These are phyloP conservation scores for Eurytoma adleriae DNA, from an alignment of 2,888 invertebrate species.

Conservation along the genomic window DNA sequence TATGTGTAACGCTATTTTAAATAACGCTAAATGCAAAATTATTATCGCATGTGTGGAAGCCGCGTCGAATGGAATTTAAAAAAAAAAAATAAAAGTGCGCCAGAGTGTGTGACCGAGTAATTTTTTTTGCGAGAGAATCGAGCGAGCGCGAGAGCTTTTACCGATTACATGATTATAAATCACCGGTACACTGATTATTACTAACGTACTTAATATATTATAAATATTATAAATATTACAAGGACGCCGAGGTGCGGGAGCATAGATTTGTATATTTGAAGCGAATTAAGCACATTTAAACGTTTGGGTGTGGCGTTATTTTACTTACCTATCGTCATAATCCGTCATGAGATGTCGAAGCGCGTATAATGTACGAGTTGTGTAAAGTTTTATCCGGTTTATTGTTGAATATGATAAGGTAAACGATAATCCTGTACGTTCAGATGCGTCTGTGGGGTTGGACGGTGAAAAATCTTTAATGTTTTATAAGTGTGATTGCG, in stretches of 20 bases:
- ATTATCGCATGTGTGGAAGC: slow-evolving; percentile 46
- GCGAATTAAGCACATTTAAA: slow-evolving; percentile 66
- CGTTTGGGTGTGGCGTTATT: slow-evolving; percentile 69
- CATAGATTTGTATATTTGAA: slow-evolving; percentile 73
- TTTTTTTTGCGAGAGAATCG: slow-evolving; percentile 8
- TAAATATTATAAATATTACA: slow-evolving; percentile 58
- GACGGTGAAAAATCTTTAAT: slow-evolving; percentile 52
- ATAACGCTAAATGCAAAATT: slow-evolving; percentile 72
- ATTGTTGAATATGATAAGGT: slow-evolving; percentile 59
- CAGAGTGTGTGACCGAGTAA: background rate
- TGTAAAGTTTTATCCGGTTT: slow-evolving; percentile 66
- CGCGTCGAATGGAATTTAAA: background rate
- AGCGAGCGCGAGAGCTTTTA: slow-evolving; percentile 31
- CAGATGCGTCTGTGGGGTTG: slow-evolving; percentile 45
- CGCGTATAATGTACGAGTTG: slow-evolving; percentile 52
- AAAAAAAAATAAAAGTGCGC: slow-evolving; percentile 22
- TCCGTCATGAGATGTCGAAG: slow-evolving; percentile 39
- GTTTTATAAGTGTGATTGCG: slow-evolving; percentile 57
- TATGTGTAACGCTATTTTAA: slow-evolving; percentile 71
- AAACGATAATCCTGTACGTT: slow-evolving; percentile 62
- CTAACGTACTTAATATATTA: slow-evolving; percentile 65
- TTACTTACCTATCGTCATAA: slow-evolving; percentile 63
- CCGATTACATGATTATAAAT: slow-evolving; percentile 20
- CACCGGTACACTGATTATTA: slow-evolving; percentile 59
- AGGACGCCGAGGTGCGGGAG: slow-evolving; percentile 54